phyloP scores from a whole-genome alignment of 1,140 invertebrate species.

The Choristoneura fumiferana region DNA sequence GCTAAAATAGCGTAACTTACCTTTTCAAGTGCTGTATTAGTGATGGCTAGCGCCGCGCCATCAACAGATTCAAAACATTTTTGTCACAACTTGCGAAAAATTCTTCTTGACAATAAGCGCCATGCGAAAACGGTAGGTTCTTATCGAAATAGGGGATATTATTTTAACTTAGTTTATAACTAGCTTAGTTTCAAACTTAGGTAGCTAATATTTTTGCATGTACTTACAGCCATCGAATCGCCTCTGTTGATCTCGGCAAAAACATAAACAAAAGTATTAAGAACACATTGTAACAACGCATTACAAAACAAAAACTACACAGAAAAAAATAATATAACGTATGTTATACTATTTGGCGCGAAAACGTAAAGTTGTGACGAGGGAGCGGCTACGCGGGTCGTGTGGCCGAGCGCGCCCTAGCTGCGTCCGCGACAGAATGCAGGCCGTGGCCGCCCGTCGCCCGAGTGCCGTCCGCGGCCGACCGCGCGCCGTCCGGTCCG shows the following conservation, averaged over 20 bases:
- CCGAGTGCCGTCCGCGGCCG: conserved; percentile 32
- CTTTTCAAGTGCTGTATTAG: too few species aligned
- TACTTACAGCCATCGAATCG: conserved; percentile 75
- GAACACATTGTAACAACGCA: conserved; percentile 64
- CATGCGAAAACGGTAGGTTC: too few species aligned
- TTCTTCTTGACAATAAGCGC: too few species aligned
- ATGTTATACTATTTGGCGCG: conserved; percentile 52
- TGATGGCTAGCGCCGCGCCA: too few species aligned
- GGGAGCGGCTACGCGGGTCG: conserved; percentile 22
- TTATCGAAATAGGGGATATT: too few species aligned
- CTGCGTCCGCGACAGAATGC: conserved; percentile 48
- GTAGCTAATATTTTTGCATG: neutral
- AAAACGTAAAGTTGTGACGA: conserved; percentile 34
- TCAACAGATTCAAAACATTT: too few species aligned
- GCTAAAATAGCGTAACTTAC: too few species aligned
- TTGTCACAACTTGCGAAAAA: too few species aligned
- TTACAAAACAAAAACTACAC: conserved; percentile 42
- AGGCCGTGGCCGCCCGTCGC: conserved; percentile 40
- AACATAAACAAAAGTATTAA: conserved; percentile 72
- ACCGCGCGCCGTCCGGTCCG: conserved; percentile 66
- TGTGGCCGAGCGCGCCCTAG: conserved; percentile 36
- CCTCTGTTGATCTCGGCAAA: conserved; percentile 60
- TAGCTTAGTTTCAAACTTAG: neutral
- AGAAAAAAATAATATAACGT: conserved; percentile 23
- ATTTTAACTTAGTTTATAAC: too few species aligned